Evolutionary conservation across 1,140 invertebrate species (phyloP), one percentile per base, ranked within the genome.

Genomic region (Lineus longissimus): DNA sequence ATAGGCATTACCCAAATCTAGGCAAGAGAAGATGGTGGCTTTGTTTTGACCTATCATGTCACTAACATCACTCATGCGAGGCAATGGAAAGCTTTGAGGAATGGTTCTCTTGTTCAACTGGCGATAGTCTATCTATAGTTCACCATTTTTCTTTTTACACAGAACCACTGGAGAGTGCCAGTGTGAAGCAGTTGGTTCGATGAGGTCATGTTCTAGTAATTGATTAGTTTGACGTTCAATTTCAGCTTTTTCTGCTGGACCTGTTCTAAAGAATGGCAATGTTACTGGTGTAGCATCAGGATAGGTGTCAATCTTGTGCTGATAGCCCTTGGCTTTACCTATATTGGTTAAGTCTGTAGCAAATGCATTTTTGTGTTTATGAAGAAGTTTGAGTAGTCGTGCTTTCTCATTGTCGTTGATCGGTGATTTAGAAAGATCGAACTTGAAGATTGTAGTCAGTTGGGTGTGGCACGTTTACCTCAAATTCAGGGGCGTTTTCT

Each of bases 1-100:
- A 59, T 64, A 70, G 25, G 41, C 63, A 23, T 15, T 22, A 17
- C 40, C 17, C 19, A 63, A 45, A 55, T 71, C 71, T 23, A 70
- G 29, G 15, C 54, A 61, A 11, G 55, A 45, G 33, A 65, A 67
- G 22, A 55, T 62, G 31, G 57, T 43, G 43, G 65, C 66, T 27
- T 62, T 11, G 11, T 11, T 19, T 19, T 43, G 11, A 19, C 40
- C 40, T 19, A 43, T 19, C 19, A 19, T 13, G 19, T 43, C 40
- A 43, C 11, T 43, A 19, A 43, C 40, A 19, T 43, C 40, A 11
- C 11, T 19, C 11, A 43, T 13, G 19, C 40, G 40, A 11, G 40
- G 40, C 19, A 43, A 43, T 19, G 40, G 40, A 19, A 43, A 43
- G 19, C 19, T 43, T 11, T 13, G 11, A 13, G 40, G 40, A 13